Percentiles rank a stretch among this genome's conserved stretches.
phyloP scores from a whole-genome alignment of 1,140 invertebrate species.

The Drosophila kepulauana region DNA sequence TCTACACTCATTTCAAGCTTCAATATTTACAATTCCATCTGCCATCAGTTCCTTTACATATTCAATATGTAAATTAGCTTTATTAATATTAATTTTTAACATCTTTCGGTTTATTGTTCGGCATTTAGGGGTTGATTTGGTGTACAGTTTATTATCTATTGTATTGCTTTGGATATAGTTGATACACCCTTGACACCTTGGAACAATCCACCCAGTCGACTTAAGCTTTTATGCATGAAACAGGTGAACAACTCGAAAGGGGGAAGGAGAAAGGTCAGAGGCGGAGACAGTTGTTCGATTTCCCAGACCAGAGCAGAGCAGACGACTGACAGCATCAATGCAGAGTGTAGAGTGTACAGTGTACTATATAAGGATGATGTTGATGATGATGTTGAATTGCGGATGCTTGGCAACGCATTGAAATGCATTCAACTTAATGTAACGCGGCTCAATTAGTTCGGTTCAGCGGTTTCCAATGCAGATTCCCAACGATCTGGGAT shows the following conservation, averaged over 20 bases:
- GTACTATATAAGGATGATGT: slow-evolving; percentile 25
- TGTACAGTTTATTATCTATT: not conserved
- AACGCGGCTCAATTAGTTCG: slow-evolving; percentile 84
- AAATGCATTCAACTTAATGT: slow-evolving; percentile 81
- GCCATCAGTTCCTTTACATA: no score
- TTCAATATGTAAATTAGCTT: no score
- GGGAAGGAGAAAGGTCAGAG: slow-evolving; percentile 21
- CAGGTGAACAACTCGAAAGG: slow-evolving; percentile 6
- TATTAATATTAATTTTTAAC: no score
- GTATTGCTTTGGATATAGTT: not conserved
- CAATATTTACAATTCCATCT: no score
- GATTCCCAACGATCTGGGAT: slow-evolving; percentile 52
- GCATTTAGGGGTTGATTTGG: not conserved
- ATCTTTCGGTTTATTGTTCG: not conserved
- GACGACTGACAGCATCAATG: slow-evolving; percentile 39
- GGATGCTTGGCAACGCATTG: slow-evolving; percentile 74
- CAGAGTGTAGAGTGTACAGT: slow-evolving; percentile 37
- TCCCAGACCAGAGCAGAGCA: slow-evolving; percentile 48
- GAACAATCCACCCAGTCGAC: not conserved
- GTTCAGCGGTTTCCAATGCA: slow-evolving; percentile 79
- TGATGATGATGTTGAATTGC: slow-evolving; percentile 38
- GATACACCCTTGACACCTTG: not conserved
- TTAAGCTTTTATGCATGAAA: not conserved
- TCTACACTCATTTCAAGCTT: no score
- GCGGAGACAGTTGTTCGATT: slow-evolving; percentile 59